A percentile compares a stretch with the other conserved stretches of the same genome.
phyloP scores from a whole-genome alignment of 2,888 invertebrate genomes.

The Acleris emargana region DNA sequence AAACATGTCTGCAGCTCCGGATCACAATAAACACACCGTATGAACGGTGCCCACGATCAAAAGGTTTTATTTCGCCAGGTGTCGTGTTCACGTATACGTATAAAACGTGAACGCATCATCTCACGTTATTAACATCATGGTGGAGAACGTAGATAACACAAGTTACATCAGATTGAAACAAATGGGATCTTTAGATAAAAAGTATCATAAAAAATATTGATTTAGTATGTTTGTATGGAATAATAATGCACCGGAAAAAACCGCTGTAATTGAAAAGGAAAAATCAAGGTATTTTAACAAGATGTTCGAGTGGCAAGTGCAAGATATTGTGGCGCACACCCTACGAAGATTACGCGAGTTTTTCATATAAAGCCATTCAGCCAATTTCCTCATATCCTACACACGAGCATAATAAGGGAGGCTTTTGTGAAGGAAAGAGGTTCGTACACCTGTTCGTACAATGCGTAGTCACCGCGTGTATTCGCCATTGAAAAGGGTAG shows the following conservation, averaged over 20 bases:
- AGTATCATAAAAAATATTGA: background rate
- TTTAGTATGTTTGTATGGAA: background rate
- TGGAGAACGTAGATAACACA: slow-evolving; percentile 10
- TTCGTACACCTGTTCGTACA: slow-evolving; percentile 76
- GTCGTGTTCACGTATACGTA: slow-evolving; percentile 58
- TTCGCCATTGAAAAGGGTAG: slow-evolving; percentile 62
- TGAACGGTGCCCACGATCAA: slow-evolving; percentile 60
- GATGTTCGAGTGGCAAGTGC: slow-evolving; percentile 64
- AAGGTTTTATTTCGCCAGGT: slow-evolving; percentile 65
- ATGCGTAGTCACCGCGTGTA: slow-evolving; percentile 69
- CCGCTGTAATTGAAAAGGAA: slow-evolving; percentile 58
- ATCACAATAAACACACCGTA: slow-evolving; percentile 66
- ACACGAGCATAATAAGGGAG: slow-evolving; percentile 79
- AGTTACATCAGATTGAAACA: slow-evolving; percentile 17
- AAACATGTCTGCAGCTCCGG: slow-evolving; percentile 62
- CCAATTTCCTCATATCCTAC: slow-evolving; percentile 82
- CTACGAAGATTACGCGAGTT: slow-evolving; percentile 77
- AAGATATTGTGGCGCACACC: slow-evolving; percentile 74
- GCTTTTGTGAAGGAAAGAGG: slow-evolving; percentile 79
- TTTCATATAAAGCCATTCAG: slow-evolving; percentile 82
- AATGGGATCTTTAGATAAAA: background rate
- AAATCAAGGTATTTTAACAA: slow-evolving; percentile 54
- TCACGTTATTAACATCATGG: slow-evolving; percentile 51
- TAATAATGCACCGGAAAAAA: slow-evolving; percentile 8
- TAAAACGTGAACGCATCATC: slow-evolving; percentile 58